phyloP scores from a whole-genome alignment of 2,113 vertebrate species.

The Carassius auratus region DNA sequence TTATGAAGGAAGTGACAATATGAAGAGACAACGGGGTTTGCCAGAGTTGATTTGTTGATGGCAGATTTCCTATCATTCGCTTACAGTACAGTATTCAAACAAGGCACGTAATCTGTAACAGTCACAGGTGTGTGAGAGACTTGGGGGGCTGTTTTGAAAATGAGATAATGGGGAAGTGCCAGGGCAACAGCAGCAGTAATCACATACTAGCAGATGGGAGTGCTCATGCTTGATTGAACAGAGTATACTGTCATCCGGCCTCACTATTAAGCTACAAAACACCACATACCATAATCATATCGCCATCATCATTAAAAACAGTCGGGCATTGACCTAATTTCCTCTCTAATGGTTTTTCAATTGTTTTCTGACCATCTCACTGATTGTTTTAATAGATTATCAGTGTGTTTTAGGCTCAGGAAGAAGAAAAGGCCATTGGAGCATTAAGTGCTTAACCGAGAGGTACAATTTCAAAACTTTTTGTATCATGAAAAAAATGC shows the following conservation, averaged over 20 bases:
- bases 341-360: conserved; percentile 26
- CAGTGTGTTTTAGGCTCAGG: conserved; percentile 1
- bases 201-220: conserved; percentile 59
- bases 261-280: conserved; percentile 21
- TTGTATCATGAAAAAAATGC: neutral
- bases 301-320: conserved; percentile 23
- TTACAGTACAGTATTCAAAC: neutral
- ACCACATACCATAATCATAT: conserved; percentile 10
- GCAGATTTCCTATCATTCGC: neutral
- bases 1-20: conserved; percentile 9
- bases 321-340: conserved; percentile 15
- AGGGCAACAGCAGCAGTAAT: conserved; percentile 65
- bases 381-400: conserved; percentile 55
- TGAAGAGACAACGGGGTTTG: conserved; percentile 52
- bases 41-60: neutral
- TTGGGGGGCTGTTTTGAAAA: neutral
- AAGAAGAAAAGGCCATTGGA: neutral
- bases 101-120: neutral
- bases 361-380: conserved; percentile 25
- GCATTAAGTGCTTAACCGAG: neutral
- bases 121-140: conserved; percentile 24
- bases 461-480: neutral
- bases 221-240: conserved; percentile 55
- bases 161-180: conserved; percentile 27
- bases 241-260: conserved; percentile 30